Evolutionary conservation across 2,113 vertebrate genomes (phyloP), one percentile per base, ranked within the genome.

Genomic region (Struthio camelus): DNA sequence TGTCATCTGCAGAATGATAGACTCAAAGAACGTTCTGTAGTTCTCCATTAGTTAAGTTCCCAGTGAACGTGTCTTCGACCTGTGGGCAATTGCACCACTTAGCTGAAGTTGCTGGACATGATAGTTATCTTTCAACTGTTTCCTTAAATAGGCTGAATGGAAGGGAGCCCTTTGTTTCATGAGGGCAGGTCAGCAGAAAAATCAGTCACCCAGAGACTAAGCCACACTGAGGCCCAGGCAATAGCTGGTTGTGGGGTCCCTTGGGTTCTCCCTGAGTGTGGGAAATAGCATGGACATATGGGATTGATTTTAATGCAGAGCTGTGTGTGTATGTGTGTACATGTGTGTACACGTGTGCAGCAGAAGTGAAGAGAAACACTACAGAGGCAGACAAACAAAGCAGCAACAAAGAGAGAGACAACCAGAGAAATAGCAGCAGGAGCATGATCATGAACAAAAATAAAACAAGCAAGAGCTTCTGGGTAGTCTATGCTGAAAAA

Each of bases 121-220:
- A 66, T 34, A 96, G 89, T 77, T 80, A 67, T 86, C 73, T 84
- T 91, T n/a, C n/a, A n/a, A n/a, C n/a, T n/a, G n/a, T n/a, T n/a
- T n/a, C n/a, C n/a, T n/a, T n/a, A n/a, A n/a, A n/a, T n/a, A n/a
- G n/a, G n/a, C n/a, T n/a, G n/a, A n/a, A n/a, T n/a, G 86, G 30
- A 69, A 95, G 36, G 18, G 56, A 80, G 11, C 13, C 32, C 4
- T 81, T 66, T 81, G 54, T 53, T 88, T 69, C 38, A 59, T 7
- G 6, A 61, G 14, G 10, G 36, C 77, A 61, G 93, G 92, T 75
- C 34, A 59, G 54, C 72, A 89, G 77, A 36, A 81, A n/a, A 64
- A 73, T 42, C 54, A 85, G 34, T 73, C 50, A 36, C 17, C 54
- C 4, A 56, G 69, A 32, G 53, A 44, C 44, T 42, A 42, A 80